A percentile compares a stretch with the other conserved stretches of the same genome.
phyloP scores from a whole-genome alignment of 2,888 invertebrate genomes.

The Melanophora roralis region DNA sequence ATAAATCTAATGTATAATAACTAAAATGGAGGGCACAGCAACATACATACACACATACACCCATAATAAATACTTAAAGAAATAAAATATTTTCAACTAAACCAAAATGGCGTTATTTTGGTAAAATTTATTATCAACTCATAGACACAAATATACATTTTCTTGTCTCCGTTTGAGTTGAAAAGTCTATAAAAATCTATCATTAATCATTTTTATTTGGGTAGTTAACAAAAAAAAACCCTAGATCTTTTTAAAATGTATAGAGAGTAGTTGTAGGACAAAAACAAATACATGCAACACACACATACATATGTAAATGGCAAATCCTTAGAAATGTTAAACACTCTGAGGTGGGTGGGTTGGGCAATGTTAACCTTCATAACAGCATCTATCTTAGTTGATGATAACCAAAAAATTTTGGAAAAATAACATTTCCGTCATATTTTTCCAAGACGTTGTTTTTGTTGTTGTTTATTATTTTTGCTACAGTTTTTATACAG shows the following conservation, averaged over 20 bases:
- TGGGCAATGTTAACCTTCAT: not conserved
- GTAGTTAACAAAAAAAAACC: slow-evolving; percentile 61
- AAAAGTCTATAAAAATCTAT: slow-evolving; percentile 63
- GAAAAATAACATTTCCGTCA: slow-evolving; percentile 57
- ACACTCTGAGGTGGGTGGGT: not conserved
- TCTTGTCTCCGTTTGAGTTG: slow-evolving; percentile 60
- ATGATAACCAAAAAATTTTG: slow-evolving; percentile 57
- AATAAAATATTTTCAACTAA: slow-evolving; percentile 39
- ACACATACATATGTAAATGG: too few relatives aligned
- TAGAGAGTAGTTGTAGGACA: not conserved
- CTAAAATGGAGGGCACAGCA: slow-evolving; percentile 31
- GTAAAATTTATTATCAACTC: slow-evolving; percentile 56
- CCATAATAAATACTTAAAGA: too few relatives aligned
- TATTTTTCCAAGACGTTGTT: slow-evolving; percentile 9
- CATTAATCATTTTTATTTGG: slow-evolving; percentile 63
- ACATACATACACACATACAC: slow-evolving; percentile 10
- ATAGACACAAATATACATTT: slow-evolving; percentile 58
- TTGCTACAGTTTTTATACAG: slow-evolving; percentile 15
- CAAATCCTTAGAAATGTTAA: slow-evolving; percentile 34
- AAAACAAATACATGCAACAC: slow-evolving; percentile 20
- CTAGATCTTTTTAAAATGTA: slow-evolving; percentile 38
- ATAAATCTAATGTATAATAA: slow-evolving; percentile 58
- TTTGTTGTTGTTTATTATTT: not conserved
- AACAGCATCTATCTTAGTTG: slow-evolving; percentile 11
- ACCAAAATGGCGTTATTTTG: slow-evolving; percentile 58